These are phyloP conservation scores for Oophaga sylvatica DNA, from an alignment of 2,797 vertebrate species.

Conservation along the genomic window DNA sequence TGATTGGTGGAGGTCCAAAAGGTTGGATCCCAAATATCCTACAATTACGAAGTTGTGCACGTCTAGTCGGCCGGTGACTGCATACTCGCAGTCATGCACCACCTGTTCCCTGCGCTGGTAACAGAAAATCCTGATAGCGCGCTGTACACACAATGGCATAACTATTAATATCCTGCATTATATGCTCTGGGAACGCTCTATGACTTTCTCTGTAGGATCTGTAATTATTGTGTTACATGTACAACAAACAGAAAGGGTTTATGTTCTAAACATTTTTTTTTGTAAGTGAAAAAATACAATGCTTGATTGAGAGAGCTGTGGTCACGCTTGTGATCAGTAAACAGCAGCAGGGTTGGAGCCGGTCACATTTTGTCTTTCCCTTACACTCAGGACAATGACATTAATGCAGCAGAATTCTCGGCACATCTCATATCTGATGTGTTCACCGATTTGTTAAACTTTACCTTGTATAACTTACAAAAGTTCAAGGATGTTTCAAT, in stretches of 20 bases:
- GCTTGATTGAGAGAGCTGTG: background rate
- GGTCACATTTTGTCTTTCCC: background rate
- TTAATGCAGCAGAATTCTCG: background rate
- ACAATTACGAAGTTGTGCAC: no score
- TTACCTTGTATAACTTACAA: background rate
- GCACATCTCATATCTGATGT: background rate
- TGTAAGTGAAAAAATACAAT: background rate
- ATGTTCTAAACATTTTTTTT: background rate
- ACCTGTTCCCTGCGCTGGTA: no score
- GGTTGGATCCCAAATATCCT: no score
- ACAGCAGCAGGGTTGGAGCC: background rate
- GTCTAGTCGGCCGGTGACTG: no score
- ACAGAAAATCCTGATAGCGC: no score
- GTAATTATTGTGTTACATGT: background rate
- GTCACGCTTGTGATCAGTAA: background rate
- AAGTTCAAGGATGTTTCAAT: constrained; percentile 14
- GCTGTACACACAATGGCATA: no score
- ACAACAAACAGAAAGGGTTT: background rate
- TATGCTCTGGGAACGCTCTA: no score
- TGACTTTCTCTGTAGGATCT: background rate
- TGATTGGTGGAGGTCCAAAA: no score
- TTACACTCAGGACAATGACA: background rate
- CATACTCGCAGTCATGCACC: no score
- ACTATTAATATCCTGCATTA: no score
- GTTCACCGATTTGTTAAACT: background rate